Evolutionary conservation across 2,888 invertebrate species (phyloP).

Genomic region (Polylopha cassiicola): DNA sequence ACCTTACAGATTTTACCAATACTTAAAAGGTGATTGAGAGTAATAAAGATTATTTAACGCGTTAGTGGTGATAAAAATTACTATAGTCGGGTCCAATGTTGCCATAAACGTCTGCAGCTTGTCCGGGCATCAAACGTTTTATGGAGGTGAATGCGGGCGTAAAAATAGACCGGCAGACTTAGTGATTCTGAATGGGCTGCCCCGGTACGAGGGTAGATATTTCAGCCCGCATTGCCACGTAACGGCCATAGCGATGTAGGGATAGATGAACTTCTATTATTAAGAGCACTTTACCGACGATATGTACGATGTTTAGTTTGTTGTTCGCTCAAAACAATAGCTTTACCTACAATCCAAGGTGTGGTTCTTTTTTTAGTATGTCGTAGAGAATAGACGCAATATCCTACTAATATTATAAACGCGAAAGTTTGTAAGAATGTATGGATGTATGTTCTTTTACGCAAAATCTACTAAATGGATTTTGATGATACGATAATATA

Average conservation of each 20-base stretch:
- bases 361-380: too few relatives aligned
- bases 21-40: too few relatives aligned
- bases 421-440: too few relatives aligned
- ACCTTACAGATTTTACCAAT: too few relatives aligned
- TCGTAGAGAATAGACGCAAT: too few relatives aligned
- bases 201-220: conserved; percentile 21
- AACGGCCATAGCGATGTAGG: conserved; percentile 11
- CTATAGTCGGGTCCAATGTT: conserved; percentile 8
- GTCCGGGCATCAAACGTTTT: conserved; percentile 17
- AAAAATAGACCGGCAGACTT: conserved; percentile 32
- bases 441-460: too few relatives aligned
- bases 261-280: conserved; percentile 10
- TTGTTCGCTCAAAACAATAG: too few relatives aligned
- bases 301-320: too few relatives aligned
- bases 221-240: conserved; percentile 16
- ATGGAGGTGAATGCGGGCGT: conserved; percentile 18
- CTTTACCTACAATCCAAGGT: too few relatives aligned
- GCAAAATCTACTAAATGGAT: too few relatives aligned
- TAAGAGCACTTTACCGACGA: conserved; percentile 7
- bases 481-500: too few relatives aligned
- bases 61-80: conserved; percentile 14
- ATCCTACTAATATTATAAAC: too few relatives aligned
- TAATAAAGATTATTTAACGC: conserved; percentile 5
- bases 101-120: conserved; percentile 15
- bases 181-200: conserved; percentile 24